Evolutionary conservation across 2,113 vertebrate species (phyloP), one percentile per base, ranked within the genome.

Genomic region (Tychaedon coryphoeus): DNA sequence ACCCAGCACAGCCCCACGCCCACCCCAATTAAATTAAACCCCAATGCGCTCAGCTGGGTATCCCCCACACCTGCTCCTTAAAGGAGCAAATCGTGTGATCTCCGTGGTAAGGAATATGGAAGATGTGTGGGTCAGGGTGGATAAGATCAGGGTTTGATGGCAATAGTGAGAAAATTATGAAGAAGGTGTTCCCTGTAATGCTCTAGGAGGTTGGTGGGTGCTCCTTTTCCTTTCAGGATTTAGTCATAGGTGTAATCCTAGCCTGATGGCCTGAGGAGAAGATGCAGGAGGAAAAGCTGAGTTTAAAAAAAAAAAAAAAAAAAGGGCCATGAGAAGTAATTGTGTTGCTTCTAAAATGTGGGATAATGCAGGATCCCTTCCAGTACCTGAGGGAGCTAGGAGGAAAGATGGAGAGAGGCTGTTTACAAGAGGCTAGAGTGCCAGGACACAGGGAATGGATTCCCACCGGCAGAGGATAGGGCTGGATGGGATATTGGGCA

Each of bases 91-190:
- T 6, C 6, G 29, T 12, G 14, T 0, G 3, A 4, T 19, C 2
- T 4, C 19, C 0, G 2, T 1, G 22, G 26, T 18, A 0, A 9
- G 58, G 48, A 8, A 2, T 2, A 8, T 2, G 5, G 34, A 4
- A 11, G 7, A 3, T 9, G 48, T 0, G 4, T 24, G 31, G 3
- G 1, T 29, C 3, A 0, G 28, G 0, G 15, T 3, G 34, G 17
- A 4, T 3, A 1, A 8, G 58, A 20, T 4, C 5, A 2, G 28
- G 14, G 14, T 24, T 33, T 48, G 38, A 2, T 20, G 26, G 12
- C 0, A 6, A 6, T 1, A 2, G 26, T 4, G n/a, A 38, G 19
- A 7, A 28, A 31, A 47, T 2, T 6, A 6, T 9, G 9, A 16
- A 10, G 25, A 13, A 26, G 7, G 2, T 0, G 0, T 25, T 14